Percentiles rank a stretch among this genome's conserved stretches.
phyloP scores from a whole-genome alignment of 2,888 invertebrate genomes.

The Aromia moschata region DNA sequence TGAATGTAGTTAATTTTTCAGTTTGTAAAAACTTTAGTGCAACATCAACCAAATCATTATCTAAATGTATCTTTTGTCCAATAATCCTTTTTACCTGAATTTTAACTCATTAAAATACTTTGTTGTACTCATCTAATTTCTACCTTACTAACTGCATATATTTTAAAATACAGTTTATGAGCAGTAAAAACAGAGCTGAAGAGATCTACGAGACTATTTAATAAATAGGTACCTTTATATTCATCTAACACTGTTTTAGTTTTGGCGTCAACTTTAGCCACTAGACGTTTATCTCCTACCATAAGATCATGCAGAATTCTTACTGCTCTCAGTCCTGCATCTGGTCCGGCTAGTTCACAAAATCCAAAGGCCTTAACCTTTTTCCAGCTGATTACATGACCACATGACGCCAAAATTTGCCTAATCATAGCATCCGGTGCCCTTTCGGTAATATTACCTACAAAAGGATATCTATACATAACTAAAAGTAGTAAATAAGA shows the following conservation, averaged over 20 bases:
- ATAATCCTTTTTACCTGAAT: too few species aligned
- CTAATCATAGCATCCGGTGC: conserved; percentile 96
- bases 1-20: too few species aligned
- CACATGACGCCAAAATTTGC: conserved; percentile 91
- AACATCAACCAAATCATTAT: too few species aligned
- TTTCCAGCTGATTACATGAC: conserved; percentile 96
- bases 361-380: conserved; percentile 98
- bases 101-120: too few species aligned
- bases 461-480: conserved; percentile 23
- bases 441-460: conserved; percentile 89
- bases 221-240: conserved; percentile 75
- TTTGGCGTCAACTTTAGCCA: conserved; percentile 97
- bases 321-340: conserved; percentile 94
- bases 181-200: background rate
- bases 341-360: conserved; percentile 96
- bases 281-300: conserved; percentile 91
- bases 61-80: too few species aligned
- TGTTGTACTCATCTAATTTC: too few species aligned
- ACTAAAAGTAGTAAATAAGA: background rate
- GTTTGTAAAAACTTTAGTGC: too few species aligned
- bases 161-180: too few species aligned
- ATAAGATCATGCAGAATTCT: conserved; percentile 90
- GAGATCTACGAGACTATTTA: background rate
- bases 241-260: conserved; percentile 93
- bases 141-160: too few species aligned